A percentile compares a stretch with the other conserved stretches of the same genome.
These are phyloP conservation scores for Dicyrtoma fusca DNA, from an alignment of 2,888 invertebrate species.

Conservation along the genomic window DNA sequence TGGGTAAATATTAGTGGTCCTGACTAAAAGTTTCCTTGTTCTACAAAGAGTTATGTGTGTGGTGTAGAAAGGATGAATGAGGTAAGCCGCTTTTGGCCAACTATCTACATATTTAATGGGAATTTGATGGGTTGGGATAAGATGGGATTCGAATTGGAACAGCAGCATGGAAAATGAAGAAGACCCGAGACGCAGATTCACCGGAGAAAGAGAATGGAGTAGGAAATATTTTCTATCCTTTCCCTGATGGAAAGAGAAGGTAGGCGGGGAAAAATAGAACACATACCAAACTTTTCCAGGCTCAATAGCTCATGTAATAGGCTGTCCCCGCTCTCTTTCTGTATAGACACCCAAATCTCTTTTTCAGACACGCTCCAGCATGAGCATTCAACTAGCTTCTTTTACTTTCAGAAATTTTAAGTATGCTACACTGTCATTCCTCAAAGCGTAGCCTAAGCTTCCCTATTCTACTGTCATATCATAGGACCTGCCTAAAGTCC, in stretches of 20 bases:
- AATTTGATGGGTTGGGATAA: slow-evolving; percentile 51
- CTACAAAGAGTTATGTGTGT: neutral
- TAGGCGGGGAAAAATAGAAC: neutral
- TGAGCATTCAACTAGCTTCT: too few species aligned
- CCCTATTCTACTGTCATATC: neutral
- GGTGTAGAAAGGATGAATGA: slow-evolving; percentile 11
- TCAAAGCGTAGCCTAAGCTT: neutral
- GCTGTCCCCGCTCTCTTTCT: neutral
- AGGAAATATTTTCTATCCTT: too few species aligned
- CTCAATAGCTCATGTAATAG: neutral
- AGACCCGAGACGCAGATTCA: neutral
- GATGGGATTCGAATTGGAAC: slow-evolving; percentile 6
- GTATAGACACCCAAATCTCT: slow-evolving; percentile 1
- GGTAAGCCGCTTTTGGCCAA: slow-evolving; percentile 41
- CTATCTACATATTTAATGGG: slow-evolving; percentile 55
- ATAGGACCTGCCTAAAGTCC: neutral
- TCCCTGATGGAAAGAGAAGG: neutral
- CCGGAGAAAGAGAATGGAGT: neutral
- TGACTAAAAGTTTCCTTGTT: too few species aligned
- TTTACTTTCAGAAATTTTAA: slow-evolving; percentile 19
- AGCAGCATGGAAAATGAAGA: slow-evolving; percentile 1
- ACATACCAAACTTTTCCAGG: neutral
- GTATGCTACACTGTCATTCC: neutral
- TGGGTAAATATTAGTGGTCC: too few species aligned
- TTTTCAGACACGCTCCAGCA: neutral